Evolutionary conservation across 1,140 invertebrate genomes (phyloP).

Genomic region (Ostrea edulis): DNA sequence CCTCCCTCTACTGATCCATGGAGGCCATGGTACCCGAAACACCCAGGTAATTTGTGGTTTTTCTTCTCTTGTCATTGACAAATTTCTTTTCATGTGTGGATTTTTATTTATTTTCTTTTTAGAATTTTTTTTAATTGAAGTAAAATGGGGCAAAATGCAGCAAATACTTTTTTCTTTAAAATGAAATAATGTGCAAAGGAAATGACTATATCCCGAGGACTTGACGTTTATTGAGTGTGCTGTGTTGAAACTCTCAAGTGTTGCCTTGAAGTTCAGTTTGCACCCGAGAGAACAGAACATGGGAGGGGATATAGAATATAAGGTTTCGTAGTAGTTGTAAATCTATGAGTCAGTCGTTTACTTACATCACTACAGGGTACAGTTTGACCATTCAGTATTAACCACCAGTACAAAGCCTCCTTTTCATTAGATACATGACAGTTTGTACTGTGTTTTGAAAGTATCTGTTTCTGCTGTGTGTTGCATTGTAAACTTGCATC

Average conservation of each 20-base stretch:
- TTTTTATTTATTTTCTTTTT: no score
- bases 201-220: neutral
- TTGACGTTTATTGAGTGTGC: conserved; percentile 11
- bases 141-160: no score
- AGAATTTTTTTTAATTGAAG: neutral
- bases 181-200: neutral
- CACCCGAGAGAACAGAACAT: neutral
- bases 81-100: neutral
- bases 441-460: no score
- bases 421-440: no score
- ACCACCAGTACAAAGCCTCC: no score
- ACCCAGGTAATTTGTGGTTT: conserved; percentile 45
- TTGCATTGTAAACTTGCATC: neutral
- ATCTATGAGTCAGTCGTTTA: neutral
- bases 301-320: neutral
- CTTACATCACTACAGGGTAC: neutral
- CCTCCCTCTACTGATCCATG: conserved; percentile 37
- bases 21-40: conserved; percentile 54
- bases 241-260: neutral
- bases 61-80: neutral
- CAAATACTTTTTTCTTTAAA: no score
- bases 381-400: no score
- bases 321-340: neutral
- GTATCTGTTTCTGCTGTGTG: no score
- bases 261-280: neutral